Conservation (phyloP, 2,888 invertebrate genomes). For the Buathra laborator region DNA sequence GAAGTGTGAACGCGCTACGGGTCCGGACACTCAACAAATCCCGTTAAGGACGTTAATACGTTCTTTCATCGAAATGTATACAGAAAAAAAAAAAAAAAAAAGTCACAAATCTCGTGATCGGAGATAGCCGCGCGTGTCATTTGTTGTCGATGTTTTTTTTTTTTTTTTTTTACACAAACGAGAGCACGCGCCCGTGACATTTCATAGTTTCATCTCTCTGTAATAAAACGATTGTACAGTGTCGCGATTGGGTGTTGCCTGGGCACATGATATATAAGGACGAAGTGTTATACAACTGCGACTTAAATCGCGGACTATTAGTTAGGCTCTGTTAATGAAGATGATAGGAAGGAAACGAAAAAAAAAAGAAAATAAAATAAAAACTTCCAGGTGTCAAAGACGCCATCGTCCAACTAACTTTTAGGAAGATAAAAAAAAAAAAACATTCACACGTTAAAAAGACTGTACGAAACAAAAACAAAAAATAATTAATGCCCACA, state of each 20-base stretch:
- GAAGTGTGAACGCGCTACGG: constrained; percentile 22
- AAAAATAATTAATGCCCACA: constrained; percentile 77
- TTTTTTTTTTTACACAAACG: constrained; percentile 32
- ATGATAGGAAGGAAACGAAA: constrained; percentile 51
- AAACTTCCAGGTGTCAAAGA: constrained; percentile 83
- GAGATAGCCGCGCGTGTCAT: constrained; percentile 37
- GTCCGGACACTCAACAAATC: constrained; percentile 32
- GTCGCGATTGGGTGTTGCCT: constrained; percentile 55
- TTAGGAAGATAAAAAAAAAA: constrained; percentile 77
- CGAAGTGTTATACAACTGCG: constrained; percentile 69
- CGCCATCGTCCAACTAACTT: constrained; percentile 84
- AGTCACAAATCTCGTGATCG: constrained; percentile 14
- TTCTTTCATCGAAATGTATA: constrained; percentile 11
- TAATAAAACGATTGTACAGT: constrained; percentile 65
- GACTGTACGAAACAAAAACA: constrained; percentile 81
- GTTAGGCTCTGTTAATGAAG: constrained; percentile 76
- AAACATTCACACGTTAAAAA: constrained; percentile 83
- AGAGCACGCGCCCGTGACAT: constrained; percentile 68
- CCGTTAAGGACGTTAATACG: constrained; percentile 20
- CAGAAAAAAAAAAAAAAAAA: constrained; percentile 14
- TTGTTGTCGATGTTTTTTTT: constrained; percentile 26
- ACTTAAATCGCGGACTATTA: constrained; percentile 78
- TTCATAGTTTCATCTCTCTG: constrained; percentile 42
- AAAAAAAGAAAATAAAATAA: constrained; percentile 66
- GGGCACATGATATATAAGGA: constrained; percentile 55